Evolutionary conservation across 2,888 invertebrate species (phyloP), one percentile per base, ranked within the genome.

Genomic region (Leptinotarsa haldemani): DNA sequence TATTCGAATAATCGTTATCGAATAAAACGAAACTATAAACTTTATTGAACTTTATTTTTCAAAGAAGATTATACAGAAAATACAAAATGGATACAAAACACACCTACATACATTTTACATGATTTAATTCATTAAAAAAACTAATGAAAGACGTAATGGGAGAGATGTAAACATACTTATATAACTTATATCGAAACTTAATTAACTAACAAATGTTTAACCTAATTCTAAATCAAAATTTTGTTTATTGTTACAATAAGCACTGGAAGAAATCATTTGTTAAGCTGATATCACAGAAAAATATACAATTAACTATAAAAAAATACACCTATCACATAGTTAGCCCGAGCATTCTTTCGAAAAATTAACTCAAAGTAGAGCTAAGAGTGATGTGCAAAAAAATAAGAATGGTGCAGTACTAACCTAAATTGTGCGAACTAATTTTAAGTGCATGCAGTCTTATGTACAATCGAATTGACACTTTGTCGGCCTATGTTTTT

Each of bases 401-500:
- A 76, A 80, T 69, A 25, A 52, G 22, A 67, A 71, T 46, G 58
- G 77, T 78, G 77, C 77, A 71, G 64, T 64, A 69, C 66, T 75
- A 78, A 77, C 65, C 70, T 76, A 77, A 74, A 69, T 74, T 53
- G 74, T 78, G 74, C 77, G 47, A 68, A 71, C 76, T 77, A 78
- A 76, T 77, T 46, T n/a, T 20, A 68, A 56, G 48, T 61, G 56
- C 65, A 74, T 78, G 80, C 79, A 78, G 71, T 80, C 79, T 80
- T 86, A 86, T 86, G 77, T 87, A 87, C 85, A 87, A 81, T 75
- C 74, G 82, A 85, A 87, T 87, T 87, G 87, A 86, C 87, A 87
- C 87, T 84, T 85, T 83, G 74, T 87, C 86, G 86, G 86, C 86
- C 86, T 84, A 85, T 83, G 74, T 75, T 75, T 79, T 77, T 73